Evolutionary conservation across 2,113 vertebrate species (phyloP), one percentile per base, ranked within the genome.

Genomic region (Sylvia atricapilla): DNA sequence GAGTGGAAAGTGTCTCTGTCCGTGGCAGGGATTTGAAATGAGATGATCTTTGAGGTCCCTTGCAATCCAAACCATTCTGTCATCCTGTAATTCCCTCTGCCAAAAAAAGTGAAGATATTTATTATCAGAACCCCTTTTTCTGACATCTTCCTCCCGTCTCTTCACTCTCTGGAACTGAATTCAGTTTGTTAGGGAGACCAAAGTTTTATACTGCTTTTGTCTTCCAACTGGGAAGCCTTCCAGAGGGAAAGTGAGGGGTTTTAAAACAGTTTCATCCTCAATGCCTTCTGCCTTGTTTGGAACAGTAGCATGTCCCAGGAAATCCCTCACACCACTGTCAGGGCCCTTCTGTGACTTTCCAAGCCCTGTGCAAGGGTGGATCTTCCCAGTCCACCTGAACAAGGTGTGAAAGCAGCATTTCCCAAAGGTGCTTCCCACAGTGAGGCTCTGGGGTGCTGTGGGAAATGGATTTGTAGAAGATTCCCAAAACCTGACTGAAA

Each of bases 251-350:
- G 30, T 2, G 17, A 0, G 13, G 10, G 9, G 31, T 72, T 33
- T 69, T n/a, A 50, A 52, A 49, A 39, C 35, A 43, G 53, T 18
- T 17, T 23, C 13, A 16, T 30, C 46, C n/a, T 64, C 31, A 7
- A 3, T 23, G 47, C 18, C 43, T 78, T 72, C 66, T 79, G 43
- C 83, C 70, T 68, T 15, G 6, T 67, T 63, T 63, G 20, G 72
- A 76, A 0, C 20, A 80, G 31, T 43, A 15, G 18, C 0, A 0
- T 35, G 7, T 9, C 52, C 79, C 30, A 35, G 49, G 27, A 66
- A 85, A 14, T 24, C 69, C 47, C 50, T 75, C 62, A 24, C 62
- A 7, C 49, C 82, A 18, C 63, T 56, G 33, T 39, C 49, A 35
- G 59, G 87, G 41, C 35, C 16, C 30, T 23, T 56, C 21, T 17